These are phyloP conservation scores for Drepana arcuata DNA, from an alignment of 1,140 invertebrate species.

Conservation along the genomic window DNA sequence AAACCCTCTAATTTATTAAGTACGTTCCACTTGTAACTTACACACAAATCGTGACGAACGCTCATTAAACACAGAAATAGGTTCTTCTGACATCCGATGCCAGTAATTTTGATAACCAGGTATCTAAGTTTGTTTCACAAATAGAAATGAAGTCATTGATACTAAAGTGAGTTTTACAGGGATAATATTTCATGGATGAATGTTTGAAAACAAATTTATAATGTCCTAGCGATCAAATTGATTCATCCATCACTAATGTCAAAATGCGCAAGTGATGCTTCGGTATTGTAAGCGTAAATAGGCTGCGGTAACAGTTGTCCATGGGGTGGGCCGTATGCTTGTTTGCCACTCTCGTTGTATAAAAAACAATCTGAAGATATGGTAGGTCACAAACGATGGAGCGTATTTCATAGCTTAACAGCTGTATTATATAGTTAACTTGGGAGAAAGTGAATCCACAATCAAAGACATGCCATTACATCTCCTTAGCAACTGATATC, in stretches of 20 bases:
- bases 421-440: too few species aligned
- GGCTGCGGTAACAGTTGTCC: too few species aligned
- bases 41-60: slow-evolving; percentile 27
- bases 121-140: slow-evolving; percentile 11
- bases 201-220: not conserved
- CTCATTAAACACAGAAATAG: slow-evolving; percentile 46
- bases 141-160: slow-evolving; percentile 11
- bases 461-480: too few species aligned
- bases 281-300: too few species aligned
- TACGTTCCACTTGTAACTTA: slow-evolving; percentile 9
- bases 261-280: not conserved
- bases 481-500: too few species aligned
- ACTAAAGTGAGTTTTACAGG: not conserved
- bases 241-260: not conserved
- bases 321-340: too few species aligned
- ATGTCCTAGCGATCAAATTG: not conserved
- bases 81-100: slow-evolving; percentile 43
- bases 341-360: too few species aligned
- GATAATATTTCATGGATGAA: slow-evolving; percentile 3
- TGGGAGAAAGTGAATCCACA: too few species aligned
- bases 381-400: too few species aligned
- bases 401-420: too few species aligned
- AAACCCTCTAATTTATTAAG: not conserved
- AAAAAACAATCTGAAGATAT: too few species aligned
- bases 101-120: slow-evolving; percentile 30